Evolutionary conservation across 2,113 vertebrate genomes (phyloP).

Genomic region (Tetrax tetrax): DNA sequence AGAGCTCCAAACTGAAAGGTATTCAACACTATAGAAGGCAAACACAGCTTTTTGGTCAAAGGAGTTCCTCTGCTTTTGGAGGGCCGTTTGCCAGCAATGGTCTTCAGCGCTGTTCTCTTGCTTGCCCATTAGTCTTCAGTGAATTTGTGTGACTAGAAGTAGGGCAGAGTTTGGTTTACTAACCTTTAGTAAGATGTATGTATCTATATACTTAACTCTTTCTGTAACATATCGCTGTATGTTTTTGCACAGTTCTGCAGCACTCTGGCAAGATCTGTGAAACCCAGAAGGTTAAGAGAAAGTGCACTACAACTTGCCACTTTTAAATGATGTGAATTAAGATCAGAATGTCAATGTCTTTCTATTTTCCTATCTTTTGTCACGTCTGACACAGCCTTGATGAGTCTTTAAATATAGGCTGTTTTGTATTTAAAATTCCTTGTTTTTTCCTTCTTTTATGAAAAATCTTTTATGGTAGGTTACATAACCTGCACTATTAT

Average conservation of each 20-base stretch:
- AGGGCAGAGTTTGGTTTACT: not conserved
- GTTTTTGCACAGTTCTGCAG: not conserved
- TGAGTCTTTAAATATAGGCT: constrained; percentile 38
- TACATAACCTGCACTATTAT: constrained; percentile 20
- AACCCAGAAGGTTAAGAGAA: not conserved
- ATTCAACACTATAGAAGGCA: not conserved
- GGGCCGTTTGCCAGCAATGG: fast-evolving
- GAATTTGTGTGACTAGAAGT: not conserved
- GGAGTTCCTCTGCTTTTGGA: not conserved
- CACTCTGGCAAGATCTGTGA: not conserved
- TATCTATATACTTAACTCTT: not conserved
- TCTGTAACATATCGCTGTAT: not conserved
- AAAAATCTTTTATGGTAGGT: constrained; percentile 20
- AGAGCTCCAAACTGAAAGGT: not conserved
- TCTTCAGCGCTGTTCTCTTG: not conserved
- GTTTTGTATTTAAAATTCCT: constrained; percentile 40
- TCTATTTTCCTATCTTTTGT: constrained; percentile 18
- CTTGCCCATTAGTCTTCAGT: not conserved
- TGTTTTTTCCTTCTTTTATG: constrained; percentile 31
- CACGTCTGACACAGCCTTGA: constrained; percentile 38
- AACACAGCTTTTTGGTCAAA: not conserved
- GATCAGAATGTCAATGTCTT: constrained; percentile 33
- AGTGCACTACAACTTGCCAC: not conserved
- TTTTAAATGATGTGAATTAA: constrained; percentile 28
- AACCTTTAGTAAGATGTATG: not conserved